These are phyloP conservation scores for Manduca sexta DNA, from an alignment of 1,140 invertebrate genomes.

Conservation along the genomic window DNA sequence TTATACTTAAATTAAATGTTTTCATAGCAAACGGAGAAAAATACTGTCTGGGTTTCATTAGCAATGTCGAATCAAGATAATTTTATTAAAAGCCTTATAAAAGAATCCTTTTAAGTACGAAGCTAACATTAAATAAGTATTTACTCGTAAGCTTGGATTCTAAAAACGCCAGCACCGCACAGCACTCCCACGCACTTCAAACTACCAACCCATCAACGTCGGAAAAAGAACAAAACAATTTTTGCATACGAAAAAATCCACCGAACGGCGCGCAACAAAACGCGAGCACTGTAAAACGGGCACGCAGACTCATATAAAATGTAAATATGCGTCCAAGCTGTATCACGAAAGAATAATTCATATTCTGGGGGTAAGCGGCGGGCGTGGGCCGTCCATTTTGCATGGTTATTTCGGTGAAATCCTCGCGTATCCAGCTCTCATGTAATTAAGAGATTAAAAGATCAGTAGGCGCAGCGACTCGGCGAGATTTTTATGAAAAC, in stretches of 20 bases:
- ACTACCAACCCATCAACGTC: too few relatives aligned
- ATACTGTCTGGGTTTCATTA: too few relatives aligned
- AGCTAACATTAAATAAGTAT: too few relatives aligned
- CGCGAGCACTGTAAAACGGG: conserved; percentile 15
- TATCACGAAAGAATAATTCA: conserved; percentile 43
- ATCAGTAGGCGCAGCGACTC: conserved; percentile 27
- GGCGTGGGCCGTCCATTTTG: conserved; percentile 31
- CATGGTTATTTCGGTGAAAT: conserved; percentile 37
- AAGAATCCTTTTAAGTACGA: too few relatives aligned
- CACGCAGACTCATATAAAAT: conserved; percentile 27
- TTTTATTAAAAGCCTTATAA: too few relatives aligned
- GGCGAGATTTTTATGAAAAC: conserved; percentile 30
- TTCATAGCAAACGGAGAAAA: too few relatives aligned
- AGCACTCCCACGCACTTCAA: too few relatives aligned
- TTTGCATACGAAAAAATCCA: conserved; percentile 3
- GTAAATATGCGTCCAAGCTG: conserved; percentile 33
- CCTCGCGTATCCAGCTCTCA: conserved; percentile 32
- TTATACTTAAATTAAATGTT: too few relatives aligned
- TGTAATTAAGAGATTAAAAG: conserved; percentile 52
- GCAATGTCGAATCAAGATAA: too few relatives aligned
- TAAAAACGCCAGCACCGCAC: too few relatives aligned
- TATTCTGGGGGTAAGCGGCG: conserved; percentile 25
- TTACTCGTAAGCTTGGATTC: too few relatives aligned
- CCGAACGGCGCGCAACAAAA: conserved; percentile 12
- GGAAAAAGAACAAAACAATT: too few relatives aligned